Evolutionary conservation across 2,888 invertebrate genomes (phyloP), one percentile per base, ranked within the genome.

Genomic region (Sussaba pulchella): DNA sequence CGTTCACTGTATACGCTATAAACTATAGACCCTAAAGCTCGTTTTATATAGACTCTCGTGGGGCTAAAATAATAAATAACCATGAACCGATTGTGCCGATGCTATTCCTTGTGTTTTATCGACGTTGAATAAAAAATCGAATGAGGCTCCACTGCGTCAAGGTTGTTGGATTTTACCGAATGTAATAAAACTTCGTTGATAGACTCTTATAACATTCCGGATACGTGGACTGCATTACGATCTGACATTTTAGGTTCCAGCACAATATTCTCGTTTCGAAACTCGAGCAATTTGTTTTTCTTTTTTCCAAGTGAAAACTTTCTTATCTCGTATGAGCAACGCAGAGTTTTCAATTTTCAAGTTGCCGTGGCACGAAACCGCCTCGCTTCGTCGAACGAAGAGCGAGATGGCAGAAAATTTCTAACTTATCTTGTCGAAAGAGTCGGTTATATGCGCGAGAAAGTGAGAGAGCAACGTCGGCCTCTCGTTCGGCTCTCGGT

Each of bases 271-370:
- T n/a, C 19, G 54, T 2, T 21, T 45, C 39, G 21, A 74, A 63
- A 19, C 39, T 39, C 17, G 10, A 45, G 36, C 26, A 52, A n/a
- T n/a, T n/a, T n/a, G n/a, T n/a, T n/a, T n/a, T 52, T 45, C 21
- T 21, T 36, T 19, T 31, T 17, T 17, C 9, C 17, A 24, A 24
- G 31, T n/a, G 24, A 47, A 63, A 73, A 78, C n/a, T 78, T 78
- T 50, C 39, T 14, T 59, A 41, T 41, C 63, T 67, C 45, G 8
- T 17, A 19, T 8, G 19, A 36, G 41, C 2, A 14, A 21, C 4
- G 3, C 21, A 63, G 26, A 78, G 61, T 63, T 73, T 54, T 67
- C 39, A 73, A 69, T 73, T 64, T 69, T 78, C 47, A 69, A 63
- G 45, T 54, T 63, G 19, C 10, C 31, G 54, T 9, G n/a, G 41